A percentile compares a stretch with the other conserved stretches of the same genome.
phyloP scores from a whole-genome alignment of 2,888 invertebrate species.

The Cephus sareptanus region DNA sequence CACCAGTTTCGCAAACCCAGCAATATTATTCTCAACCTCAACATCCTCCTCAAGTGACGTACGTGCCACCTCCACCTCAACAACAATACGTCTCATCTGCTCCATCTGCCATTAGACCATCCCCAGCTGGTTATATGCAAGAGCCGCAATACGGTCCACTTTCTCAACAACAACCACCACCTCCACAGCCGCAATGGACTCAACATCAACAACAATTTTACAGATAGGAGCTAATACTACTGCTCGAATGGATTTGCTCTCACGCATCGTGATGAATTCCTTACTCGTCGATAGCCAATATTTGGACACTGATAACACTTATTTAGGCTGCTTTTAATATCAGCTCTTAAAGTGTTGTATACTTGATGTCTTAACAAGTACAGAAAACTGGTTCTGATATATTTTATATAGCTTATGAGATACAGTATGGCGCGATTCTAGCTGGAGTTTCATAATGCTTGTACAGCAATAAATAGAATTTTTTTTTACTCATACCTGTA shows the following conservation, averaged over 20 bases:
- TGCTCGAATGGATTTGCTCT: neutral
- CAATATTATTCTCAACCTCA: constrained; percentile 58
- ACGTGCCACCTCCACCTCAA: constrained; percentile 59
- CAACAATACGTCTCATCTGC: constrained; percentile 64
- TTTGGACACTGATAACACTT: neutral
- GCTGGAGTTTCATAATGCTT: constrained; percentile 23
- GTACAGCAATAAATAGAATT: constrained; percentile 48
- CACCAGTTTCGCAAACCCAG: constrained; percentile 57
- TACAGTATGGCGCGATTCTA: neutral
- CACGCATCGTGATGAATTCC: neutral
- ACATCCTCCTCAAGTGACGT: constrained; percentile 56
- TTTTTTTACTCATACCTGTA: constrained; percentile 30
- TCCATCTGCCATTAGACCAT: constrained; percentile 55
- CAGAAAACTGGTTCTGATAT: neutral
- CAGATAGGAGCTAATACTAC: constrained; percentile 63
- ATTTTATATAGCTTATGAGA: neutral
- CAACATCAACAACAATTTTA: constrained; percentile 73
- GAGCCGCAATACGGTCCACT: constrained; percentile 60
- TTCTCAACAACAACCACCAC: constrained; percentile 65
- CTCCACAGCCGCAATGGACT: constrained; percentile 53
- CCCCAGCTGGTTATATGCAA: constrained; percentile 54
- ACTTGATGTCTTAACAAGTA: neutral
- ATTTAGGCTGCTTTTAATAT: neutral
- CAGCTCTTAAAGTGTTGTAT: neutral
- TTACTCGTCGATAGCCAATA: neutral